Evolutionary conservation across 92 coral and sea anemone genomes (phyloP).

Genomic region (Zoanthus sansibaricus): DNA sequence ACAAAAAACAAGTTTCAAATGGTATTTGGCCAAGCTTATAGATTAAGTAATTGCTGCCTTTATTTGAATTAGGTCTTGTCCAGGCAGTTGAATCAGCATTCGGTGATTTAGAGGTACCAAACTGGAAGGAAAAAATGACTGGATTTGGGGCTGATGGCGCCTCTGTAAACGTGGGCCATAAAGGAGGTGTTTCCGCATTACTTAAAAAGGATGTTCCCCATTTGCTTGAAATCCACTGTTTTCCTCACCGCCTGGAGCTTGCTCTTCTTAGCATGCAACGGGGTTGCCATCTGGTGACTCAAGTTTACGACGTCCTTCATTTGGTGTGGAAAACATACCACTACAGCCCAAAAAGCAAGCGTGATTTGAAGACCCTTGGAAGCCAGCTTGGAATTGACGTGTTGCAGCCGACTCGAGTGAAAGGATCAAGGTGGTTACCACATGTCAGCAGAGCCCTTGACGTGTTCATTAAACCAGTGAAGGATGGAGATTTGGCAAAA

Average conservation of each 20-base stretch:
- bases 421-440: conserved; percentile 40
- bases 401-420: conserved; percentile 42
- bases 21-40: conserved; percentile 8
- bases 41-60: conserved; percentile 11
- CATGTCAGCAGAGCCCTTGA: conserved; percentile 51
- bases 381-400: conserved; percentile 9
- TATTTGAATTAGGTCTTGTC: conserved; percentile 30
- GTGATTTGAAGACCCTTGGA: conserved; percentile 9
- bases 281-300: neutral
- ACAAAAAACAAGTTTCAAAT: conserved; percentile 5
- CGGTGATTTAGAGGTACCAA: conserved; percentile 17
- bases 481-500: conserved; percentile 34
- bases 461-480: conserved; percentile 14
- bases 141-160: conserved; percentile 56
- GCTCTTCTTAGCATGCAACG: conserved; percentile 30
- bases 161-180: conserved; percentile 43
- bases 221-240: conserved; percentile 34
- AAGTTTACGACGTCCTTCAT: conserved; percentile 33
- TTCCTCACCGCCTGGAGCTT: conserved; percentile 53
- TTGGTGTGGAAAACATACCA: conserved; percentile 1
- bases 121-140: conserved; percentile 39
- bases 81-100: conserved; percentile 39
- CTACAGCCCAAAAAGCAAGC: neutral
- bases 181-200: conserved; percentile 31
- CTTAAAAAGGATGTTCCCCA: conserved; percentile 30